Percentiles rank a stretch among this genome's conserved stretches.
Evolutionary conservation across 2,113 vertebrate genomes (phyloP).

Genomic region (Bubo blakistoni): DNA sequence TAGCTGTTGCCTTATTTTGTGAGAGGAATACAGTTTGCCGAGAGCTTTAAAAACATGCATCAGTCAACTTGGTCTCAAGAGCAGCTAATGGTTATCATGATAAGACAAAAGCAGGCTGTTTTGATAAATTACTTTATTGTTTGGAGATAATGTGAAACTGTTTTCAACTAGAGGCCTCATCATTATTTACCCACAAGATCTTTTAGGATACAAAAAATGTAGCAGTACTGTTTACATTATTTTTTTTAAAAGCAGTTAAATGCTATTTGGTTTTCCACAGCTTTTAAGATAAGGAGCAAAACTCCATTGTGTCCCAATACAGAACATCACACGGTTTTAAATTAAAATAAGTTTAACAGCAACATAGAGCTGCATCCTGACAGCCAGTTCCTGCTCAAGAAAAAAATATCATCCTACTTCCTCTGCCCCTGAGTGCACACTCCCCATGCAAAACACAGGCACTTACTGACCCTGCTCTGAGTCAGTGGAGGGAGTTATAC

Average conservation of each 20-base stretch:
- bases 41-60: background rate
- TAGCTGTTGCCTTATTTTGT: background rate
- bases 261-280: constrained; percentile 45
- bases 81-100: background rate
- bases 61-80: background rate
- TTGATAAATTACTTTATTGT: constrained; percentile 59
- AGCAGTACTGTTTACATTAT: background rate
- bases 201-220: background rate
- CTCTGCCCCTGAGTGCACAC: background rate
- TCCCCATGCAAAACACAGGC: background rate
- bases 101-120: constrained; percentile 9
- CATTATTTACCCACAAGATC: background rate
- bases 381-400: background rate
- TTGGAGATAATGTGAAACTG: background rate
- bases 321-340: background rate
- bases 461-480: background rate
- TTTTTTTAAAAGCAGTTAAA: background rate
- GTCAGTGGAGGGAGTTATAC: background rate
- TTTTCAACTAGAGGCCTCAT: background rate
- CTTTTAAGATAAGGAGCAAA: constrained; percentile 13
- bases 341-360: background rate
- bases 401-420: background rate
- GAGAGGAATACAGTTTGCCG: background rate
- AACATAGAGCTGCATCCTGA: background rate
- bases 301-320: background rate